Base-by-base conservation (phyloP, 2,797 vertebrate species). In the Neoniphon sammara region DNA sequence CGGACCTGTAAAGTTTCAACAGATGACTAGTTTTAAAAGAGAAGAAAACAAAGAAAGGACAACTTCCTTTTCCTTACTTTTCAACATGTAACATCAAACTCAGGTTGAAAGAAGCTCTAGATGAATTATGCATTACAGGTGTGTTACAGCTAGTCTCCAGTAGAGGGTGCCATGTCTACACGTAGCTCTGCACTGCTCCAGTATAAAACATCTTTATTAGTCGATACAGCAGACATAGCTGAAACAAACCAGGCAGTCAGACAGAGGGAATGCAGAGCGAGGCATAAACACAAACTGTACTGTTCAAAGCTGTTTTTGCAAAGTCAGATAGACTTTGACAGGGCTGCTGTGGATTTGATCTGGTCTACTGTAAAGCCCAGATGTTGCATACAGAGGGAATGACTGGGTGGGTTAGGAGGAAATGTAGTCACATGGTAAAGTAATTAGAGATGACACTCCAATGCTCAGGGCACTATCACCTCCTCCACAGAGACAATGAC, bases 121-220 rank as follows among this genome's bases (percentile, higher is more conserved):
- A 30, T 70, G 65, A 77, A 80, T 71, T 55, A 58, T 90, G 86
- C 73, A 88, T 54, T 92, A 75, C 27, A 20, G 47, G 11, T 72
- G 70, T 34, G 53, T 25, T 67, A 42, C 83, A 81, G 1, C 52
- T n/a, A 64, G 18, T 65, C 31, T 17, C 70, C 93, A 93, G 90
- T 86, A 92, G 92, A 91, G 87, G 89, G 91, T n/a, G 90, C 88
- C 86, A 90, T 62, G 75, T 66, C 74, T 80, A 82, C 80, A 89
- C 56, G 47, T 44, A 55, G 54, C 30, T 47, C 47, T 57, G 54
- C 30, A 20, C 52, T 15, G 63, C 50, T 75, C 50, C 54, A 17
- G 49, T 44, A 39, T 46, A 52, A 30, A 34, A 18, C 39, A 36
- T 70, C 54, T 69, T 50, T 27, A 50, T 80, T 57, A 75, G 56